These are phyloP conservation scores for Thereva nobilitata DNA, from an alignment of 2,888 invertebrate species.

Conservation along the genomic window DNA sequence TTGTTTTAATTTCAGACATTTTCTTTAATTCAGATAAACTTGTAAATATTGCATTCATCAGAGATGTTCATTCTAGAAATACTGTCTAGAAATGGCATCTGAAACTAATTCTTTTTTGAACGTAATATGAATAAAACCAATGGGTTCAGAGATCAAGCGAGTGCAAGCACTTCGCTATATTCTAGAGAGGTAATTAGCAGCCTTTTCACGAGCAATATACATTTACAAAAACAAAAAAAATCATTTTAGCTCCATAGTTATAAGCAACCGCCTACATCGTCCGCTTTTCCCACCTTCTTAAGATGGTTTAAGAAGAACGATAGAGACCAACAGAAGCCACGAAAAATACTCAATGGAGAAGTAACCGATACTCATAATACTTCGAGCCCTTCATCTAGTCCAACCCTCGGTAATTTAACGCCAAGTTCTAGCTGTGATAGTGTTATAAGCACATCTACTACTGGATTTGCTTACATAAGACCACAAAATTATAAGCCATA, in stretches of 20 bases:
- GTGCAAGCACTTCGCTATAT: slow-evolving; percentile 43
- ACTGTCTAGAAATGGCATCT: too few relatives aligned
- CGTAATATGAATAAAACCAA: slow-evolving; percentile 41
- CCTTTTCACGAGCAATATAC: background rate
- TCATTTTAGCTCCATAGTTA: slow-evolving; percentile 17
- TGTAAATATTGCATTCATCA: too few relatives aligned
- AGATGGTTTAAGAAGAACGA: slow-evolving; percentile 71
- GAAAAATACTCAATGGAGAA: slow-evolving; percentile 8
- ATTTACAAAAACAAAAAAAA: background rate
- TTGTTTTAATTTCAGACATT: too few relatives aligned
- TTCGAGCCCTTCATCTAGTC: slow-evolving; percentile 41
- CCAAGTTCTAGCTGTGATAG: slow-evolving; percentile 64
- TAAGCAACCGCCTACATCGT: slow-evolving; percentile 46
- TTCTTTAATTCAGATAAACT: too few relatives aligned
- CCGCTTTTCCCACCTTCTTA: slow-evolving; percentile 62
- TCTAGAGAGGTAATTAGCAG: slow-evolving; percentile 35
- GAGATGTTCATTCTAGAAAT: too few relatives aligned
- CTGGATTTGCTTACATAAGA: slow-evolving; percentile 71
- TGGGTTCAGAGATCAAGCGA: slow-evolving; percentile 38
- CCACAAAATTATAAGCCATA: slow-evolving; percentile 61
- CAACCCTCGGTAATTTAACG: slow-evolving; percentile 43
- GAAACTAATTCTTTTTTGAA: background rate
- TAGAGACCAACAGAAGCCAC: slow-evolving; percentile 40
- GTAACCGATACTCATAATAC: slow-evolving; percentile 42
- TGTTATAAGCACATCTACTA: slow-evolving; percentile 72